These are phyloP conservation scores for Leucoma salicis DNA, from an alignment of 2,888 invertebrate genomes.

Conservation along the genomic window DNA sequence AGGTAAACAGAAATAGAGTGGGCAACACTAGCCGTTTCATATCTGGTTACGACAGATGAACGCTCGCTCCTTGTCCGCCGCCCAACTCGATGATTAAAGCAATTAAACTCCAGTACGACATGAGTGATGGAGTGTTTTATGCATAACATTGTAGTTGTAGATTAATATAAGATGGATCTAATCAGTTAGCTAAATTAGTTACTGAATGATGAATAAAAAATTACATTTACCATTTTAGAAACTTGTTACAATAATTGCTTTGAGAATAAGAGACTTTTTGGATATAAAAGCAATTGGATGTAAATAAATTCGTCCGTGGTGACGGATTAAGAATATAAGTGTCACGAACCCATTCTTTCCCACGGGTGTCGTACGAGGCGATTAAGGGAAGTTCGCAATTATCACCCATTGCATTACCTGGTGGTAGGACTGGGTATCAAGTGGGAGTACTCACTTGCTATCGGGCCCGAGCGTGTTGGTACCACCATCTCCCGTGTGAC, in stretches of 20 bases:
- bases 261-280: background rate
- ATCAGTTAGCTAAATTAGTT: constrained; percentile 11
- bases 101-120: constrained; percentile 50
- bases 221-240: constrained; percentile 14
- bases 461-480: too few species aligned
- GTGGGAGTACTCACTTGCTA: too few species aligned
- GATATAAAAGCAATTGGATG: background rate
- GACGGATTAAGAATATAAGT: too few species aligned
- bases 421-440: too few species aligned
- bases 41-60: constrained; percentile 35
- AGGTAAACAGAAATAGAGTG: background rate
- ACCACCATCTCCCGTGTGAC: too few species aligned
- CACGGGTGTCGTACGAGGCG: too few species aligned
- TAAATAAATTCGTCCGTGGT: too few species aligned
- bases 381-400: too few species aligned
- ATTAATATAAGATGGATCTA: constrained; percentile 23
- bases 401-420: too few species aligned
- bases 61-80: constrained; percentile 40
- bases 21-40: constrained; percentile 33
- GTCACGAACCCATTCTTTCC: too few species aligned
- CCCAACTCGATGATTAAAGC: constrained; percentile 47
- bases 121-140: constrained; percentile 48
- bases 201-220: constrained; percentile 8
- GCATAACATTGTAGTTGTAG: constrained; percentile 29
- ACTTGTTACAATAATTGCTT: constrained; percentile 12